Evolutionary conservation across 2,888 invertebrate species (phyloP).

Genomic region (Drosophila barbarae): DNA sequence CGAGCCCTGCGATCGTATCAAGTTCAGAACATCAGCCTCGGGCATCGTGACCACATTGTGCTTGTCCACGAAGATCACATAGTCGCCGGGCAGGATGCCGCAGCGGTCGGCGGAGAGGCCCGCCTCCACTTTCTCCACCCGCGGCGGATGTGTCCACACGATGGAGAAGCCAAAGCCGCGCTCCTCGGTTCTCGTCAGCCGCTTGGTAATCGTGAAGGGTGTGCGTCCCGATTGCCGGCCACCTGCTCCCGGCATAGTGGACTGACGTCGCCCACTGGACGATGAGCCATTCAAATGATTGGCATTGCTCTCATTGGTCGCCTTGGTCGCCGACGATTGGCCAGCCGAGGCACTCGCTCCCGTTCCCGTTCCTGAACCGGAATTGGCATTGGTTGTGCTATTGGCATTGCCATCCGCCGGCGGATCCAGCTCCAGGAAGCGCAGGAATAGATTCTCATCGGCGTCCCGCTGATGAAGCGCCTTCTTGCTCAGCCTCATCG

Average conservation of each 20-base stretch:
- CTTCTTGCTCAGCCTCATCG: constrained; percentile 81
- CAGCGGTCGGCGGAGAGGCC: constrained; percentile 91
- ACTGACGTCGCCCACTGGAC: constrained; percentile 46
- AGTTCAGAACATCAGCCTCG: constrained; percentile 85
- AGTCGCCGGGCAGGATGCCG: constrained; percentile 90
- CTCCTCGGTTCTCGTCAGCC: constrained; percentile 81
- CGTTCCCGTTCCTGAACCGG: not conserved
- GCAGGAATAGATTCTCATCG: constrained; percentile 86
- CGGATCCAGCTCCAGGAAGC: constrained; percentile 90
- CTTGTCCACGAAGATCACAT: constrained; percentile 92
- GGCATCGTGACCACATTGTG: constrained; percentile 92
- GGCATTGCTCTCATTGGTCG: constrained; percentile 78
- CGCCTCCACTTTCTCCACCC: constrained; percentile 90
- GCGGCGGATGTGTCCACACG: constrained; percentile 93
- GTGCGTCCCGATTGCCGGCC: constrained; percentile 84
- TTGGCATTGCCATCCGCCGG: constrained; percentile 81
- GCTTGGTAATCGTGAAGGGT: constrained; percentile 90
- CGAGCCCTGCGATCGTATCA: constrained; percentile 86
- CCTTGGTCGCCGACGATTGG: constrained; percentile 31
- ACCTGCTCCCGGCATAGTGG: constrained; percentile 74
- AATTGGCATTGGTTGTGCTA: constrained; percentile 36
- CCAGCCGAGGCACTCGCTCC: not conserved
- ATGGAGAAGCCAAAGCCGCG: constrained; percentile 92
- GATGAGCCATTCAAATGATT: constrained; percentile 79
- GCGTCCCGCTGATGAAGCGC: constrained; percentile 84